Conservation (phyloP, 2,888 invertebrate species). For the Melinaea menophilus region DNA sequence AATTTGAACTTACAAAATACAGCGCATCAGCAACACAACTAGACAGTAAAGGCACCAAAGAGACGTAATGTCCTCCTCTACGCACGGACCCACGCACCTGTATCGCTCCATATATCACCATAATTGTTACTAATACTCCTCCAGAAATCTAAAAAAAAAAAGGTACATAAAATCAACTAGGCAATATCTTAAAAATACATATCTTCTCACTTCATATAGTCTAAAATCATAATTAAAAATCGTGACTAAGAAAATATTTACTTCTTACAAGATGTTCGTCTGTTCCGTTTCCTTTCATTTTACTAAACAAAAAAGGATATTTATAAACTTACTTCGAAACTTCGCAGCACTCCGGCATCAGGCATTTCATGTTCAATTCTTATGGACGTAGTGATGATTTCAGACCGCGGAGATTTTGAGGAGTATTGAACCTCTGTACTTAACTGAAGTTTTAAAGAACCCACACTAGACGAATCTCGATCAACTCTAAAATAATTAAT, state of each 20-base stretch:
- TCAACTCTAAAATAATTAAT: constrained; percentile 41
- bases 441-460: constrained; percentile 44
- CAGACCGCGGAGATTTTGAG: constrained; percentile 38
- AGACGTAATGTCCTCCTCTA: constrained; percentile 50
- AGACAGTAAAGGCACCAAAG: constrained; percentile 48
- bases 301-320: neutral
- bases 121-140: constrained; percentile 48
- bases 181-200: too few relatives aligned
- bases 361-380: constrained; percentile 56
- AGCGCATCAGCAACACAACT: constrained; percentile 55
- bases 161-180: constrained; percentile 17
- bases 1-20: constrained; percentile 63
- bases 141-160: constrained; percentile 54
- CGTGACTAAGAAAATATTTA: too few relatives aligned
- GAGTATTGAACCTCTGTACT: constrained; percentile 51
- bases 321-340: constrained; percentile 51
- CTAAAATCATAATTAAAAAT: too few relatives aligned
- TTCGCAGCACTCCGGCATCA: constrained; percentile 53
- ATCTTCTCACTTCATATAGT: too few relatives aligned
- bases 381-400: constrained; percentile 43
- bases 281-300: too few relatives aligned
- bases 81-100: constrained; percentile 58
- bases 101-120: constrained; percentile 49
- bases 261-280: too few relatives aligned
- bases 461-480: constrained; percentile 42